Conservation (phyloP, 2,888 invertebrate genomes). For the Troilus luridus region DNA sequence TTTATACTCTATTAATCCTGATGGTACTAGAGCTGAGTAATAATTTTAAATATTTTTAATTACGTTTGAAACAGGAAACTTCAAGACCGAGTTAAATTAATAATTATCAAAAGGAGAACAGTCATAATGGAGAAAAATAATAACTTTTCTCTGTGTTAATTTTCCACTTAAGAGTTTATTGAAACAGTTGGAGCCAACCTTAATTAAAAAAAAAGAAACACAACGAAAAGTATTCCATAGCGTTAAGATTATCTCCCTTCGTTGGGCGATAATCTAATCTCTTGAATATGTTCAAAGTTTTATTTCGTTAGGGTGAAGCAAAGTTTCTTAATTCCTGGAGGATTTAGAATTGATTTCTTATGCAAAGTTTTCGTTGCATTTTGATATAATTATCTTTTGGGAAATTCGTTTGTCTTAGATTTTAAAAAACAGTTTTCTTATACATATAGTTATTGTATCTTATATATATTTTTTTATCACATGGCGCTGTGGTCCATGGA, state of each 20-base stretch:
- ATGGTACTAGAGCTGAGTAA: too few species aligned
- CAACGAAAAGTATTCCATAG: conserved; percentile 5
- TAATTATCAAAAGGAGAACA: not conserved
- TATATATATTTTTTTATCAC: too few species aligned
- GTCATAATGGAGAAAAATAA: conserved; percentile 9
- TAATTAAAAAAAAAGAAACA: conserved; percentile 15
- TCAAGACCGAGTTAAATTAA: not conserved
- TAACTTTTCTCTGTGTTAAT: conserved; percentile 2
- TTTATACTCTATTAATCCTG: too few species aligned
- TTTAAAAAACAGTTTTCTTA: too few species aligned
- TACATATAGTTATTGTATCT: too few species aligned
- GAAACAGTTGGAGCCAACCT: not conserved
- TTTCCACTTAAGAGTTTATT: conserved; percentile 16
- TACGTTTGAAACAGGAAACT: not conserved
- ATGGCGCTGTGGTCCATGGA: too few species aligned
- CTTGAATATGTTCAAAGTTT: conserved; percentile 17
- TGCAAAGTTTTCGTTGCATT: not conserved
- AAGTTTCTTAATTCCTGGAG: not conserved
- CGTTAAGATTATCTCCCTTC: not conserved
- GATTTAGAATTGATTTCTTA: not conserved
- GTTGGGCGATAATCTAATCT: not conserved
- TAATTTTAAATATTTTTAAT: not conserved
- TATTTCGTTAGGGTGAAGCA: not conserved
- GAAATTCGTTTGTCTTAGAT: too few species aligned
- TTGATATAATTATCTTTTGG: not conserved